A percentile compares a stretch with the other conserved stretches of the same genome.
phyloP scores from a whole-genome alignment of 2,888 invertebrate species.

The Catocala nupta region DNA sequence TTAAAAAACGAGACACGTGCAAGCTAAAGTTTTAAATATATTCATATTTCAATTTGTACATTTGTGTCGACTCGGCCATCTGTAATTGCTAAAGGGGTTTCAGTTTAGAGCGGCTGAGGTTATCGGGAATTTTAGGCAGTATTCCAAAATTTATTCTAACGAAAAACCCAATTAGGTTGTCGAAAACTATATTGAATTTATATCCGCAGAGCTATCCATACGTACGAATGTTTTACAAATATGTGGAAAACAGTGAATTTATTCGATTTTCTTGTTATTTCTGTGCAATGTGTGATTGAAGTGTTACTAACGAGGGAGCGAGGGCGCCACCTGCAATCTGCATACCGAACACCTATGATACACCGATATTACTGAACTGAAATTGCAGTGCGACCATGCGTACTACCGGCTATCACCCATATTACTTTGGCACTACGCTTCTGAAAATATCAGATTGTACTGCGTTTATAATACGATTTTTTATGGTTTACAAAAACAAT shows the following conservation, averaged over 20 bases:
- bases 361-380: constrained; percentile 8
- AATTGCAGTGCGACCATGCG: not conserved
- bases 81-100: too few species aligned
- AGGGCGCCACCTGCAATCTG: constrained; percentile 10
- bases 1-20: too few species aligned
- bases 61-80: not conserved
- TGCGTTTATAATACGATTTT: too few species aligned
- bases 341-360: constrained; percentile 18
- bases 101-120: too few species aligned
- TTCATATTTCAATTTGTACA: not conserved
- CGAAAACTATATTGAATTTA: constrained; percentile 4
- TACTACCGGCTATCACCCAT: too few species aligned
- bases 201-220: not conserved
- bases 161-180: not conserved
- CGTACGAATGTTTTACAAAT: constrained; percentile 19
- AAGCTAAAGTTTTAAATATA: too few species aligned
- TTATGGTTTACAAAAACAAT: too few species aligned
- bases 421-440: too few species aligned
- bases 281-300: constrained; percentile 19
- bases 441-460: too few species aligned
- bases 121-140: not conserved
- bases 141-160: constrained; percentile 1
- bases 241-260: constrained; percentile 12
- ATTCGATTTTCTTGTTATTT: constrained; percentile 27
- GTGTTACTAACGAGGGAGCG: constrained; percentile 23